phyloP scores from a whole-genome alignment of 53 echinoderm and acorn worm species.

The Patiria pectinifera region DNA sequence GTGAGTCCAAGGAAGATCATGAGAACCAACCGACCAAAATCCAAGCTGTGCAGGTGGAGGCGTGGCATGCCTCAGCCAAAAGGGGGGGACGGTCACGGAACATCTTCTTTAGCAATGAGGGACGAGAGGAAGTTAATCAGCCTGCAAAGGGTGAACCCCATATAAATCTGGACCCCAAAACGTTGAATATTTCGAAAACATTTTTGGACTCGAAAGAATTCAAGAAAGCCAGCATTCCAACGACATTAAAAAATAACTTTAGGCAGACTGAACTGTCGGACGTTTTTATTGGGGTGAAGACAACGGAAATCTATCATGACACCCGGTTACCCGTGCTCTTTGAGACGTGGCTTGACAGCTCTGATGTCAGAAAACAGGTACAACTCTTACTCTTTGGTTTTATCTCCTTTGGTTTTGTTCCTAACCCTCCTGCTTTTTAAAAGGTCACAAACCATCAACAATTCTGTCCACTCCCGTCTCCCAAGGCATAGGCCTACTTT shows the following conservation, averaged over 20 bases:
- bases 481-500: too few species aligned
- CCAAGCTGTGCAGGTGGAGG: neutral
- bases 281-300: conserved; percentile 94
- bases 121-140: neutral
- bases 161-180: neutral
- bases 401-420: too few species aligned
- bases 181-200: neutral
- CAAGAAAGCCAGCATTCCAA: conserved; percentile 3
- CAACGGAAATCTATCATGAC: conserved; percentile 79
- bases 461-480: too few species aligned
- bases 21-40: neutral
- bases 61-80: conserved; percentile 25
- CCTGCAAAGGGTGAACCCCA: neutral
- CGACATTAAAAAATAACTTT: conserved; percentile 31
- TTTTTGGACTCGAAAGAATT: neutral
- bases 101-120: conserved; percentile 39
- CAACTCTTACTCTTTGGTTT: neutral
- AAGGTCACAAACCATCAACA: too few species aligned
- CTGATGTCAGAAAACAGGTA: conserved; percentile 77
- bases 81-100: conserved; percentile 44
- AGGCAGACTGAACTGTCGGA: conserved; percentile 67
- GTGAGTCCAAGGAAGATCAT: neutral
- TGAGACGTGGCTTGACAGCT: conserved; percentile 83
- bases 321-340: conserved; percentile 71
- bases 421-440: too few species aligned